Conservation (phyloP, 2,797 vertebrate genomes). For the Pipistrellus kuhlii region DNA sequence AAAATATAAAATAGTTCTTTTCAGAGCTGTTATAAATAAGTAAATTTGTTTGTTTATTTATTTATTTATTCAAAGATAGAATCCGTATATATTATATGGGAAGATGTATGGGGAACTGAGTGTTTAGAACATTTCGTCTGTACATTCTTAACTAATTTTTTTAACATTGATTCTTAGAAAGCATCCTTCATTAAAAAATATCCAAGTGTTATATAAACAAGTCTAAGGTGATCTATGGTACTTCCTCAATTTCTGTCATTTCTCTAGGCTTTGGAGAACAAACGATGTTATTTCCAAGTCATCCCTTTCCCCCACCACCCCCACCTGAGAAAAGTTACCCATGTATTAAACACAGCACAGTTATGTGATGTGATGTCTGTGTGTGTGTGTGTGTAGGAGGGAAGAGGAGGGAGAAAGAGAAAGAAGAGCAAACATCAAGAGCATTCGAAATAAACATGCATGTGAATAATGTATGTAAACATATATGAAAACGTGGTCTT, state of each 20-base stretch:
- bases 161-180: conserved; percentile 44
- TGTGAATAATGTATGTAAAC: neutral
- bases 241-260: neutral
- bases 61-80: neutral
- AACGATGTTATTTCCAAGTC: neutral
- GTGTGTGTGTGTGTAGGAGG: neutral
- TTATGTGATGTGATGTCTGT: neutral
- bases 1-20: neutral
- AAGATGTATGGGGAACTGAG: neutral
- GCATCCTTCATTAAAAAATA: neutral
- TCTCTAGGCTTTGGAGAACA: neutral
- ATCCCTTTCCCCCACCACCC: no score
- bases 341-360: conserved; percentile 22
- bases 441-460: conserved; percentile 11
- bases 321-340: neutral
- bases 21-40: neutral
- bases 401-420: neutral
- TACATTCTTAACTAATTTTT: conserved; percentile 20
- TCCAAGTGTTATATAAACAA: conserved; percentile 22
- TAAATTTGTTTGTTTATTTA: neutral
- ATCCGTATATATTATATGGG: neutral
- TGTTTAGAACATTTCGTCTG: neutral
- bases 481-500: neutral
- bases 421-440: conserved; percentile 10
- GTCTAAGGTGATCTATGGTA: neutral